Evolutionary conservation across 2,888 invertebrate species (phyloP), one percentile per base, ranked within the genome.

Genomic region (Blastobasis adustella): DNA sequence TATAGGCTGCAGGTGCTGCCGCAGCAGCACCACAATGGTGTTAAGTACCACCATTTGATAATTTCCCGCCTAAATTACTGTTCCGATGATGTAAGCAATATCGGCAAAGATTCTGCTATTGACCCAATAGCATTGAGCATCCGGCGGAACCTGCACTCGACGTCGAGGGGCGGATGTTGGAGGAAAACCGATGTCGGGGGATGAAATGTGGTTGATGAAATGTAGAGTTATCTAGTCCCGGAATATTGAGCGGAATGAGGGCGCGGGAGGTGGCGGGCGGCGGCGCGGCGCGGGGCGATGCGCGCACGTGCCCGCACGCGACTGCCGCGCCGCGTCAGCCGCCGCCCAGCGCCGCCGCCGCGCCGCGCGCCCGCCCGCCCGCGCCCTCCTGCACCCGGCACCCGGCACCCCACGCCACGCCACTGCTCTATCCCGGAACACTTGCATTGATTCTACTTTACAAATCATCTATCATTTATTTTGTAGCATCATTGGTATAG

Each of bases 251-350:
- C 80, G 76, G 69, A 69, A 65, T 58, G 60, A 68, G 77, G 76
- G 73, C 71, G 72, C 75, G 74, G 73, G 67, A 63, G 63, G 57
- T 52, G 54, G 55, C 67, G 66, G 9, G 47, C 44, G 57, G 52
- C 52, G 58, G 62, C 64, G 62, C 61, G 64, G 76, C 82, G 81
- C 82, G 70, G 65, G 73, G 78, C 78, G 82, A 68, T 74, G 67
- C 78, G 82, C 83, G 84, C 84, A 80, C 84, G 85, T 79, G 84
- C 73, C 73, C 71, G 79, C 82, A 82, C 72, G 83, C 82, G 76
- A 85, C 85, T 84, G 86, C 82, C 83, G 83, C 76, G 76, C 68
- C 66, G 60, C 76, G 74, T 76, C 80, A 76, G 61, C 62, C 62
- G 61, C 59, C 63, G 66, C 62, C 64, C 67, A 63, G 62, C 67